Evolutionary conservation across 2,113 vertebrate species (phyloP).

Genomic region (Austrofundulus limnaeus): DNA sequence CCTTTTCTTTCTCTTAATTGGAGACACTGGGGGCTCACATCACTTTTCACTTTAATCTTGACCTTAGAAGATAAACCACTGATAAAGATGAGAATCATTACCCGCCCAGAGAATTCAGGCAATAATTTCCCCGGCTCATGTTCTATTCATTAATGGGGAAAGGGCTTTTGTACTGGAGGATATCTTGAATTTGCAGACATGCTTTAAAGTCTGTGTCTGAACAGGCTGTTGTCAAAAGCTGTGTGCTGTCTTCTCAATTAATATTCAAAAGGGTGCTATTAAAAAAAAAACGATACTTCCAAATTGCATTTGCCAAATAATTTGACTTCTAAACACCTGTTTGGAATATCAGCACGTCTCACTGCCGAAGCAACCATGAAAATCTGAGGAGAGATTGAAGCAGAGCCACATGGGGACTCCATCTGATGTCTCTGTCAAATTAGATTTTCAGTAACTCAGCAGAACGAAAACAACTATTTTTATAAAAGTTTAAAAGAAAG

Average conservation of each 20-base stretch:
- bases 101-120: constrained; percentile 75
- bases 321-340: constrained; percentile 44
- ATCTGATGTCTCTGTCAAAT: constrained; percentile 15
- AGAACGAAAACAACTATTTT: constrained; percentile 18
- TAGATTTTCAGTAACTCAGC: constrained; percentile 13
- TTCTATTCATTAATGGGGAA: constrained; percentile 72
- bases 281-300: constrained; percentile 9
- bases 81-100: constrained; percentile 81
- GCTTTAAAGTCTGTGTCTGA: constrained; percentile 58
- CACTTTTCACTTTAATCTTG: constrained; percentile 83
- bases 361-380: neutral
- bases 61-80: constrained; percentile 81
- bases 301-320: constrained; percentile 44
- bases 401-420: constrained; percentile 4
- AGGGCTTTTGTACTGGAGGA: constrained; percentile 65
- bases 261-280: constrained; percentile 31
- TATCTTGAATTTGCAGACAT: constrained; percentile 71
- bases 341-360: constrained; percentile 40
- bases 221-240: constrained; percentile 49
- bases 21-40: constrained; percentile 80
- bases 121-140: constrained; percentile 72
- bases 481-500: constrained; percentile 2
- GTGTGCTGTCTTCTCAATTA: constrained; percentile 45
- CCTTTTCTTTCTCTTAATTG: constrained; percentile 69
- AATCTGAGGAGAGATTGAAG: constrained; percentile 31